A percentile compares a stretch with the other conserved stretches of the same genome.
phyloP scores from a whole-genome alignment of 2,888 invertebrate genomes.

The Siphonodentalium dalli region DNA sequence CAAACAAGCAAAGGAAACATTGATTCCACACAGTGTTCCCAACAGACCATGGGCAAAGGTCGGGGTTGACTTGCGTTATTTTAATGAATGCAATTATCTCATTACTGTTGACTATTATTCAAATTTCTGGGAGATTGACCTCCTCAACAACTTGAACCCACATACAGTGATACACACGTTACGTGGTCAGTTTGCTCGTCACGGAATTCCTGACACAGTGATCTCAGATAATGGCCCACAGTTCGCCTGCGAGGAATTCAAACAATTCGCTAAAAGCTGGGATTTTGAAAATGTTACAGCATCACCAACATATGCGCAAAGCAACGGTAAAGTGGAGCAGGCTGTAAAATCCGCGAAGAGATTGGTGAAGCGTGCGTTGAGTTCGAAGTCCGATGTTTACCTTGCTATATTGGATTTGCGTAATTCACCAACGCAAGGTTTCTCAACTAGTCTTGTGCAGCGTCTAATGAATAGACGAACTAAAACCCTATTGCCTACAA shows the following conservation, averaged over 20 bases:
- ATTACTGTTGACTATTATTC: constrained; percentile 9
- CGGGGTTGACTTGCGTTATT: constrained; percentile 4
- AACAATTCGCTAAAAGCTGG: too few relatives aligned
- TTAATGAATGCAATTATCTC: constrained; percentile 2
- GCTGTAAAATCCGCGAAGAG: constrained; percentile 9
- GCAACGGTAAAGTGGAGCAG: constrained; percentile 2
- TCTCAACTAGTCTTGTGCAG: constrained; percentile 3
- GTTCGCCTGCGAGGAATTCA: constrained; percentile 5
- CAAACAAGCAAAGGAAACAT: constrained; percentile 8
- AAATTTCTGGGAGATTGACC: constrained; percentile 1
- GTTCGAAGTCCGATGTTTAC: not conserved
- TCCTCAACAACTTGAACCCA: not conserved
- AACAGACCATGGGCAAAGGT: constrained; percentile 8
- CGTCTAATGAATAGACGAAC: constrained; percentile 2
- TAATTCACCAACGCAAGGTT: constrained; percentile 3
- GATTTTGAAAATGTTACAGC: not conserved
- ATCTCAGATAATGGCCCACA: constrained; percentile 5
- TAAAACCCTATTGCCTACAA: not conserved
- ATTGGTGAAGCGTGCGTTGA: constrained; percentile 2
- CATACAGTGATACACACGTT: not conserved
- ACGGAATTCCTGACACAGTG: not conserved
- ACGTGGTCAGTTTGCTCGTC: not conserved
- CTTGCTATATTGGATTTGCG: constrained; percentile 3
- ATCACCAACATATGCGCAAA: constrained; percentile 2
- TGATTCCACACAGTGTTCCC: too few relatives aligned